phyloP scores from a whole-genome alignment of 2,113 vertebrate genomes.

The Anguilla japonica region DNA sequence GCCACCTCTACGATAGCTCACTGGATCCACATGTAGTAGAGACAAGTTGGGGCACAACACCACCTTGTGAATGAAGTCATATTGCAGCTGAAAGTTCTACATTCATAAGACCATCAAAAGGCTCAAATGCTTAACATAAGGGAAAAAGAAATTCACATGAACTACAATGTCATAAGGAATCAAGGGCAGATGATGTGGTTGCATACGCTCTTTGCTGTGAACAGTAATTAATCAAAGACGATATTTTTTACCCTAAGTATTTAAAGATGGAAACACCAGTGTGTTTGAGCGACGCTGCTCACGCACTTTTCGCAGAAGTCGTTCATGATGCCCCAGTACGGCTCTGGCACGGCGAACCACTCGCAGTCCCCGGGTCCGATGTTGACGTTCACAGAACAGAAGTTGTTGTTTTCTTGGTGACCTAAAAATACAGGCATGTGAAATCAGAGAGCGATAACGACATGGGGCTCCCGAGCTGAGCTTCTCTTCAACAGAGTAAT shows the following conservation, averaged over 20 bases:
- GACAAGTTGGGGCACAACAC: too few species aligned
- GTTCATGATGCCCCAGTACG: conserved; percentile 95
- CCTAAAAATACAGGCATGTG: conserved; percentile 63
- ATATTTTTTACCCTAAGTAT: too few species aligned
- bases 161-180: background rate
- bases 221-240: too few species aligned
- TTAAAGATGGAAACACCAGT: background rate
- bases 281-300: background rate
- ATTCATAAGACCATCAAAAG: background rate
- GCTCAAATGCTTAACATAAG: too few species aligned
- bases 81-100: too few species aligned
- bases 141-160: background rate
- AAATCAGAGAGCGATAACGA: background rate
- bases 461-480: background rate
- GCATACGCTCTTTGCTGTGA: too few species aligned
- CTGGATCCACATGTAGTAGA: background rate
- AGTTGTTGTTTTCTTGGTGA: conserved; percentile 99
- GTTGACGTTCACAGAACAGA: conserved; percentile 98
- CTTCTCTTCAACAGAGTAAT: background rate
- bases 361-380: conserved; percentile 98
- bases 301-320: conserved; percentile 97
- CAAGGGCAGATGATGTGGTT: background rate
- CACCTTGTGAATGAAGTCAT: too few species aligned
- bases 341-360: conserved; percentile 98
- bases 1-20: background rate